phyloP scores from a whole-genome alignment of 2,113 vertebrate species.

The Pangasianodon gigas region DNA sequence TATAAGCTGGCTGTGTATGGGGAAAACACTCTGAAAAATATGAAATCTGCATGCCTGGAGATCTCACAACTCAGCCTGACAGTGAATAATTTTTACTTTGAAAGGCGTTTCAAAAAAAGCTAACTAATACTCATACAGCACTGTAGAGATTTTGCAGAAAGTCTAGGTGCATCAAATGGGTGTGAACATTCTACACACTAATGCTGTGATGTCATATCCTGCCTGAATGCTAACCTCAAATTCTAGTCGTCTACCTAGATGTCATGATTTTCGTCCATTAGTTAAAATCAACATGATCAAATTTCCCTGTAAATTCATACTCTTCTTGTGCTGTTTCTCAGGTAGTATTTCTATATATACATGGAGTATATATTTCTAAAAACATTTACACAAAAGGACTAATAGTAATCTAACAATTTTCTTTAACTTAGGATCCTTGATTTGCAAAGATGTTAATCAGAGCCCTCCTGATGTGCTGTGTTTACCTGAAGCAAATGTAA shows the following conservation, averaged over 20 bases:
- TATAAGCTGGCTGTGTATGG: neutral
- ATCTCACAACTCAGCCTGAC: neutral
- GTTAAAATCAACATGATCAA: neutral
- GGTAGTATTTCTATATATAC: slow-evolving; percentile 10
- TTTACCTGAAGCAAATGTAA: slow-evolving; percentile 12
- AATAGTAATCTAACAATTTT: neutral
- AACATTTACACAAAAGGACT: neutral
- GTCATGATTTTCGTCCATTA: neutral
- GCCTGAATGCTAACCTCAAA: neutral
- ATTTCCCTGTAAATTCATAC: neutral
- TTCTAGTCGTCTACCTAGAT: neutral
- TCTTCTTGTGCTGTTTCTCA: slow-evolving; percentile 30
- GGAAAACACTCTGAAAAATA: neutral
- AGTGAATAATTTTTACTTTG: neutral
- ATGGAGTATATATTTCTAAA: neutral
- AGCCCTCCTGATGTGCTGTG: slow-evolving; percentile 30
- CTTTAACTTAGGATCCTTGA: neutral
- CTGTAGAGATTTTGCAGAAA: neutral
- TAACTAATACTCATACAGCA: too few species aligned
- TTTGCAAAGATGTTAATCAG: slow-evolving; percentile 37
- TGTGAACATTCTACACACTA: neutral
- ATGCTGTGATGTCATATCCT: slow-evolving; percentile 19
- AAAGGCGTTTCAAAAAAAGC: too few species aligned
- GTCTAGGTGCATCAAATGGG: neutral
- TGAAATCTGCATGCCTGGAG: neutral